phyloP scores from a whole-genome alignment of 2,113 vertebrate species.

The Nematolebias whitei region DNA sequence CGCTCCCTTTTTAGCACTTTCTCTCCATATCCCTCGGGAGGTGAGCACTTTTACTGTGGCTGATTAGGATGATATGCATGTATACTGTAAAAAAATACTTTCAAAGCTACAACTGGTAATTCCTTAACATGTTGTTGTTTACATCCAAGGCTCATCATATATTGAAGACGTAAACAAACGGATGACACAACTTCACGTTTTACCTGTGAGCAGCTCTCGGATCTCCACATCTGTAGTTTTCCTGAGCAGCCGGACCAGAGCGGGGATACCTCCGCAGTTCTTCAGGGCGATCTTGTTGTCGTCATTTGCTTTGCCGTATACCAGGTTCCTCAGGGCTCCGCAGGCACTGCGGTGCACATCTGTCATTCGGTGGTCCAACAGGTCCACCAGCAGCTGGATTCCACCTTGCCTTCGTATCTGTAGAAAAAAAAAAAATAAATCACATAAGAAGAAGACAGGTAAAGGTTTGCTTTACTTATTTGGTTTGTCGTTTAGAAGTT shows the following conservation, averaged over 20 bases:
- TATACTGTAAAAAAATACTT: not conserved
- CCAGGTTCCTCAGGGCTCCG: conserved; percentile 94
- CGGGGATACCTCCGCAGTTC: conserved; percentile 96
- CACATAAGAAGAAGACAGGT: not conserved
- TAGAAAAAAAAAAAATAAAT: not conserved
- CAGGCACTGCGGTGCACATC: conserved; percentile 98
- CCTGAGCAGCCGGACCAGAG: conserved; percentile 92
- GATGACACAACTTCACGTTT: not conserved
- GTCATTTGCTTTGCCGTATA: conserved; percentile 96
- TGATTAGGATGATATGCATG: conserved; percentile 1
- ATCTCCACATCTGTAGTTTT: conserved; percentile 97
- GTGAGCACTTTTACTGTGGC: conserved; percentile 6
- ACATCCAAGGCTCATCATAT: not conserved
- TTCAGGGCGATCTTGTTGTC: conserved; percentile 99
- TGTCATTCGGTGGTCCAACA: conserved; percentile 95
- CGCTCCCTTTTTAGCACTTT: conserved; percentile 31
- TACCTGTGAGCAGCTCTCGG: conserved; percentile 97
- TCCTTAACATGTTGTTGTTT: conserved; percentile 30
- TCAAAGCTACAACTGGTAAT: conserved; percentile 25
- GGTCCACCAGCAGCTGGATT: conserved; percentile 95
- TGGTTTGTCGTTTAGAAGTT: too few relatives aligned
- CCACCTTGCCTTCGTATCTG: conserved; percentile 97
- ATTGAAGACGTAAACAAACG: too few relatives aligned
- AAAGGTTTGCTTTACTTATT: not conserved
- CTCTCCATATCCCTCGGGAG: conserved; percentile 26